Base-by-base conservation (phyloP, 2,113 vertebrate genomes). In the Nannospalax galili region DNA sequence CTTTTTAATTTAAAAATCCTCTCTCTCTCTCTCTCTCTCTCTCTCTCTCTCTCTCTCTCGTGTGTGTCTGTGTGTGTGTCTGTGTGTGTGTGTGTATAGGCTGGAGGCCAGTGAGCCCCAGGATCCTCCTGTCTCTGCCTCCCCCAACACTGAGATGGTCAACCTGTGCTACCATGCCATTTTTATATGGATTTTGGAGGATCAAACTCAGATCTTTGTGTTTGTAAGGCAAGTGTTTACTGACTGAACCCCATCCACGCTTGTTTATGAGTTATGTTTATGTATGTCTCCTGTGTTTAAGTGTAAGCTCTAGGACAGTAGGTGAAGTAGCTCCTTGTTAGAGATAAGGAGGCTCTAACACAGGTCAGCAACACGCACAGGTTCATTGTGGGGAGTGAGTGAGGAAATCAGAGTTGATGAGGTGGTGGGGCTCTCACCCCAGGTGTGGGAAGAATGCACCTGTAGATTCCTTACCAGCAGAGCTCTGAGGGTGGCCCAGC, bases 341-440 rank as follows among this genome's bases (percentile, higher is more conserved):
- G 84, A 58, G 75, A 52, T 12, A 19, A 52, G 72, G 30, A 84
- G 24, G 56, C 90, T 19, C 17, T 32, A 4, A 2, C 24, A 24
- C 77, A 48, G 78, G 73, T 40, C 74, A 16, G 0, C 26, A 28
- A 37, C 26, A 8, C 2, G 6, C 17, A 9, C 52, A 40, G 2
- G 30, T 28, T 3, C 48, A 24, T 32, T 20, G 62, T 79, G 67
- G 80, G 28, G 20, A 64, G 24, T 10, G 20, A 3, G 45, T 1
- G 16, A 40, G 12, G n/a, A 73, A 16, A 7, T 67, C 81, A 32
- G 58, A 22, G 62, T 2, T n/a, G 11, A 20, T 20, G 26, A 30
- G n/a, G 1, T 0, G 30, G 69, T 6, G 0, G n/a, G 69, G 5
- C 14, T 64, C 48, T 69, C 48, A 42, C 6, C 40, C 1, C n/a